Evolutionary conservation across 1,140 invertebrate species (phyloP).

Genomic region (Orchesella cincta): DNA sequence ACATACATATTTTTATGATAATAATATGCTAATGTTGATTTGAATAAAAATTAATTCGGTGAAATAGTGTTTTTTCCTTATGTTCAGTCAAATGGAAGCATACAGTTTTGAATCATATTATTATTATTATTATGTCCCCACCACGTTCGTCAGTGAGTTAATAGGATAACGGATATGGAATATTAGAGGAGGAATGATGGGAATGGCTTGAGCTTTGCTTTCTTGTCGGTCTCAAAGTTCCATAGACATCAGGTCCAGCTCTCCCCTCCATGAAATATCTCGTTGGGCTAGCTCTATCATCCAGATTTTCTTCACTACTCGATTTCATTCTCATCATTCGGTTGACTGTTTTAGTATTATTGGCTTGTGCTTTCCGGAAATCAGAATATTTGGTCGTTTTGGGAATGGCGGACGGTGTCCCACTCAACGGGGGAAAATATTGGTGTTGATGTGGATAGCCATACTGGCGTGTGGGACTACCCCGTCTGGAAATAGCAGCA

Average conservation of each 20-base stretch:
- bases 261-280: neutral
- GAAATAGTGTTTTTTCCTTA: neutral
- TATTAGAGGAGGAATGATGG: neutral
- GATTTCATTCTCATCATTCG: conserved; percentile 39
- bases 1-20: no score
- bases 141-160: neutral
- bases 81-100: conserved; percentile 8
- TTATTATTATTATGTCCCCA: neutral
- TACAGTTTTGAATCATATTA: neutral
- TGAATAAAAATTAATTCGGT: neutral
- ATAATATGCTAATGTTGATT: no score
- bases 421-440: conserved; percentile 23
- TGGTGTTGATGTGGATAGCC: neutral
- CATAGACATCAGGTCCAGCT: neutral
- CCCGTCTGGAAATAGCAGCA: neutral
- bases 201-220: neutral
- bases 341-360: conserved; percentile 23
- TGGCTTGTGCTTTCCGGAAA: conserved; percentile 36
- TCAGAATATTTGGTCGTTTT: conserved; percentile 48
- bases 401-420: neutral
- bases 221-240: neutral
- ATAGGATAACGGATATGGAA: conserved; percentile 9
- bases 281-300: conserved; percentile 14
- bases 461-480: neutral
- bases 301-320: conserved; percentile 24